Evolutionary conservation across 1,140 invertebrate genomes (phyloP).

Genomic region (Lepidurus apus): DNA sequence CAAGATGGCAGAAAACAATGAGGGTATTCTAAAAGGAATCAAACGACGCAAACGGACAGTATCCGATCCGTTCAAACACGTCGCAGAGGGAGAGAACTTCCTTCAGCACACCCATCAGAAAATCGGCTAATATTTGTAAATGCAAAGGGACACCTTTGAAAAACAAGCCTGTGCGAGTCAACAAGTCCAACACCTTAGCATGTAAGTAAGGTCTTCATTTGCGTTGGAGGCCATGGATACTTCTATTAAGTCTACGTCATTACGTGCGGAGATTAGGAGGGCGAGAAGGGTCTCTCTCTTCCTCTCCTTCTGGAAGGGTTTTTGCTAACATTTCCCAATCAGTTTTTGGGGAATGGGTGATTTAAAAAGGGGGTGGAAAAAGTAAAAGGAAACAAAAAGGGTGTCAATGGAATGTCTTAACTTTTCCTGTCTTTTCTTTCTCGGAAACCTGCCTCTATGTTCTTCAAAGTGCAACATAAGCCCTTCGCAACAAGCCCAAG

Average conservation of each 20-base stretch:
- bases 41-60: no score
- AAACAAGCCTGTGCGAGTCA: slow-evolving; percentile 13
- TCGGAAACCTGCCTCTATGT: background rate
- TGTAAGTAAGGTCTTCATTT: background rate
- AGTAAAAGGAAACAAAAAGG: background rate
- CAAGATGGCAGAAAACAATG: no score
- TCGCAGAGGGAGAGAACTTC: background rate
- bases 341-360: background rate
- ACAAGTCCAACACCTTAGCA: background rate
- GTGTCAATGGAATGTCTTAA: background rate
- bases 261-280: background rate
- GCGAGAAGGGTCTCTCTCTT: background rate
- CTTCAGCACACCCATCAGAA: background rate
- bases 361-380: background rate
- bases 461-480: slow-evolving; percentile 4
- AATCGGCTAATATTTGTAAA: slow-evolving; percentile 10
- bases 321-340: background rate
- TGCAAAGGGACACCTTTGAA: background rate
- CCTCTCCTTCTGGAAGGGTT: background rate
- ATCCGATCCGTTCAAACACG: background rate
- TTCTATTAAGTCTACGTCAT: background rate
- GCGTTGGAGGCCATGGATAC: background rate
- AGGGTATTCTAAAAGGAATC: no score
- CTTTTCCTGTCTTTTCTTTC: background rate
- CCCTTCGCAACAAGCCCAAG: slow-evolving; percentile 13